Evolutionary conservation across 2,888 invertebrate genomes (phyloP).

Genomic region (Erebia aethiops): DNA sequence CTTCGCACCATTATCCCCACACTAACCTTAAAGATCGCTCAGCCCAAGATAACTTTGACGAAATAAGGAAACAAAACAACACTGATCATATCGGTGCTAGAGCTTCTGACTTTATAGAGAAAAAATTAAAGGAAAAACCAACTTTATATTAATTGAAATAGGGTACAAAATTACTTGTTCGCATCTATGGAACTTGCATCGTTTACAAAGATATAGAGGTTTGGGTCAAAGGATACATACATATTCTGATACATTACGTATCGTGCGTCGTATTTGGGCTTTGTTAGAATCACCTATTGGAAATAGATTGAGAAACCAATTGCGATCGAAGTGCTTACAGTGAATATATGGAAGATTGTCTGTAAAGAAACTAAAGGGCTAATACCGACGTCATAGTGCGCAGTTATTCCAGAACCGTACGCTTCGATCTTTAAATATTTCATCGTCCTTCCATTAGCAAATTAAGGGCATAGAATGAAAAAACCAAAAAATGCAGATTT

Average conservation of each 20-base stretch:
- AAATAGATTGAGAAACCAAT: conserved; percentile 38
- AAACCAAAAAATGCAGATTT: no score
- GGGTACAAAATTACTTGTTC: conserved; percentile 43
- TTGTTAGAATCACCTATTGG: conserved; percentile 57
- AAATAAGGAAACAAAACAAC: conserved; percentile 69
- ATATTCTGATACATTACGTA: conserved; percentile 58
- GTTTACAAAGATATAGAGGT: conserved; percentile 60
- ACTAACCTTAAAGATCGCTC: conserved; percentile 51
- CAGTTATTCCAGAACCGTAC: background rate
- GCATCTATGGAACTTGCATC: conserved; percentile 55
- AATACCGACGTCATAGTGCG: background rate
- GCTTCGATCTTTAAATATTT: no score
- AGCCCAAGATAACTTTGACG: conserved; percentile 50
- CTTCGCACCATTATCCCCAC: conserved; percentile 40
- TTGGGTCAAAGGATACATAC: conserved; percentile 68
- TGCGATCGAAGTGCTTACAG: conserved; percentile 24
- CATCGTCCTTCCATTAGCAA: no score
- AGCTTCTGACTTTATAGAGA: conserved; percentile 42
- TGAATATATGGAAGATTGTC: conserved; percentile 11
- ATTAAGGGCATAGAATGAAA: no score
- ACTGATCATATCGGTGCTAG: conserved; percentile 61
- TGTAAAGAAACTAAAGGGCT: background rate
- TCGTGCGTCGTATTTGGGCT: conserved; percentile 48
- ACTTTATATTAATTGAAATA: conserved; percentile 39
- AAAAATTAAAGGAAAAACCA: conserved; percentile 30